A percentile compares a stretch with the other conserved stretches of the same genome.
These are phyloP conservation scores for Lutjanus erythropterus DNA, from an alignment of 2,113 vertebrate species.

Conservation along the genomic window DNA sequence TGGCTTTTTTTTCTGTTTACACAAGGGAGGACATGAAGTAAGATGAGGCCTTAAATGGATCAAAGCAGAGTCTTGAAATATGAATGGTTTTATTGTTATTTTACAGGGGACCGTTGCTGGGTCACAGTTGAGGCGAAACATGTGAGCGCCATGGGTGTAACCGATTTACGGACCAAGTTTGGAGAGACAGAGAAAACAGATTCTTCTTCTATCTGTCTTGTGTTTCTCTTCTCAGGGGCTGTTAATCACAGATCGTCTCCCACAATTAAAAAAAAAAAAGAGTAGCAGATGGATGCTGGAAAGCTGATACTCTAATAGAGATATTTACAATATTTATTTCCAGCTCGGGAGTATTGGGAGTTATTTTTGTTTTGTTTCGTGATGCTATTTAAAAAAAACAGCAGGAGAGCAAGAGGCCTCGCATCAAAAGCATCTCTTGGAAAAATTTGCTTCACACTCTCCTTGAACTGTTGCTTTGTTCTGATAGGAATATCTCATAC, in stretches of 20 bases:
- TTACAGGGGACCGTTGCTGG: constrained; percentile 42
- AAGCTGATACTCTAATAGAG: not conserved
- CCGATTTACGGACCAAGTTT: constrained; percentile 50
- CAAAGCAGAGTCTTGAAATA: constrained; percentile 40
- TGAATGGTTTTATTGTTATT: constrained; percentile 59
- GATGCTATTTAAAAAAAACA: constrained; percentile 38
- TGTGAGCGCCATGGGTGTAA: constrained; percentile 35
- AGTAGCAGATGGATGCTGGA: constrained; percentile 14
- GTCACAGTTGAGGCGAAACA: constrained; percentile 54
- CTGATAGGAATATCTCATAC: constrained; percentile 49
- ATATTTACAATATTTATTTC: constrained; percentile 38
- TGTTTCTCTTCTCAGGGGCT: not conserved
- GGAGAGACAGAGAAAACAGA: constrained; percentile 29
- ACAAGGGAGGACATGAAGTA: constrained; percentile 2
- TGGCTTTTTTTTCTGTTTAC: constrained; percentile 15
- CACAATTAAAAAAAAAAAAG: constrained; percentile 13
- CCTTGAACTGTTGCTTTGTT: constrained; percentile 69
- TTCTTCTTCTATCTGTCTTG: constrained; percentile 15
- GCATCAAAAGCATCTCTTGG: constrained; percentile 45
- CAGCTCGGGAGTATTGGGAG: constrained; percentile 16
- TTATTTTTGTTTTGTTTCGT: constrained; percentile 41
- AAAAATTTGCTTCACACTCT: constrained; percentile 49
- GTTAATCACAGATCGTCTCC: constrained; percentile 36
- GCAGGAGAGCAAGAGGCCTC: constrained; percentile 22
- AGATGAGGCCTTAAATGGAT: constrained; percentile 47